A percentile compares a stretch with the other conserved stretches of the same genome.
These are phyloP conservation scores for Sicus ferrugineus DNA, from an alignment of 2,888 invertebrate genomes.

Conservation along the genomic window DNA sequence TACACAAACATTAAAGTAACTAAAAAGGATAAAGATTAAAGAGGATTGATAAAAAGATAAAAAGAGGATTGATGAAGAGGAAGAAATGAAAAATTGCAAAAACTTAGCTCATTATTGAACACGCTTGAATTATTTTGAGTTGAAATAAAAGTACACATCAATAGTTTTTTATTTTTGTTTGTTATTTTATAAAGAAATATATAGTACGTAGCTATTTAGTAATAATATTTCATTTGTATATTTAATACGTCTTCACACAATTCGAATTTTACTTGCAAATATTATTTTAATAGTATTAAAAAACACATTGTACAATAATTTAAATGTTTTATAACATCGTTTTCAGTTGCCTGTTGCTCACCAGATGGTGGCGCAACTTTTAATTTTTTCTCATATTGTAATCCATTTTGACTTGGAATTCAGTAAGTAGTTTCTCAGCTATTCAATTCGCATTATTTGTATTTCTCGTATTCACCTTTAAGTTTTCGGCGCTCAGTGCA, in stretches of 20 bases:
- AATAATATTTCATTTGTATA: constrained; percentile 10
- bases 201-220: constrained; percentile 11
- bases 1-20: no score
- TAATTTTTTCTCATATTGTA: no score
- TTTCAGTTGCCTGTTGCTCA: background rate
- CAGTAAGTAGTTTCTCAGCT: background rate
- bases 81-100: background rate
- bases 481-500: background rate
- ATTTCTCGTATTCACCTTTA: no score
- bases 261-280: constrained; percentile 23
- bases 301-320: constrained; percentile 25
- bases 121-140: no score
- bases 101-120: no score
- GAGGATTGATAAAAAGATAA: background rate
- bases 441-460: constrained; percentile 2
- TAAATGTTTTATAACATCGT: constrained; percentile 22
- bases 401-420: no score
- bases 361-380: background rate
- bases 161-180: background rate
- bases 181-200: constrained; percentile 27
- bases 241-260: constrained; percentile 29
- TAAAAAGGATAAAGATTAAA: no score
- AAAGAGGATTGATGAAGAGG: background rate
- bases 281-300: constrained; percentile 21
- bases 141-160: constrained; percentile 31